Percentiles rank a stretch among this genome's conserved stretches.
These are phyloP conservation scores for Perognathus longimembris DNA, from an alignment of 2,113 vertebrate genomes.

Conservation along the genomic window DNA sequence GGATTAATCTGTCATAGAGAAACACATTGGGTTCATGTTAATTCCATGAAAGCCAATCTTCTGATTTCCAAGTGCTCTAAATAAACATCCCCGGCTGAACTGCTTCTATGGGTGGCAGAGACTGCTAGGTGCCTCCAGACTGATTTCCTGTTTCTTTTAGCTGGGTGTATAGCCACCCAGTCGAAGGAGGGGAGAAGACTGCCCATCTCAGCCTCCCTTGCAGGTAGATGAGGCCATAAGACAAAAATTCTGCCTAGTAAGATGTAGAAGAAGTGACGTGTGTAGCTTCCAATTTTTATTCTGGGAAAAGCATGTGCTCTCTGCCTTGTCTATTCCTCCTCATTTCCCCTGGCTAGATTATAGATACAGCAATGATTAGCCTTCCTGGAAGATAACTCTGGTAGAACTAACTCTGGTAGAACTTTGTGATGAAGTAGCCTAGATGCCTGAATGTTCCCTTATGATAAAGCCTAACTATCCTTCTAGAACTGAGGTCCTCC, in stretches of 20 bases:
- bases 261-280: background rate
- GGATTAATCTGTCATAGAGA: constrained; percentile 85
- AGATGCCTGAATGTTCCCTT: background rate
- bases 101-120: background rate
- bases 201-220: background rate
- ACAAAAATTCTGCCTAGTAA: constrained; percentile 35
- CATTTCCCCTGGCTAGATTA: background rate
- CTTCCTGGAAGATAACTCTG: background rate
- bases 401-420: background rate
- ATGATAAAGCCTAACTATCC: background rate
- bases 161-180: background rate
- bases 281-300: background rate
- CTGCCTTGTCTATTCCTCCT: background rate
- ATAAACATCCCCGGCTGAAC: background rate
- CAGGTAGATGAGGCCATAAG: constrained; percentile 4
- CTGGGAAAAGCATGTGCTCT: background rate
- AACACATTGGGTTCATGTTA: background rate
- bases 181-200: background rate
- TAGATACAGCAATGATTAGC: background rate
- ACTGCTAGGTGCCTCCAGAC: background rate
- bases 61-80: background rate
- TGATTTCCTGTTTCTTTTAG: background rate
- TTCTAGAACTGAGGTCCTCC: background rate
- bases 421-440: constrained; percentile 21
- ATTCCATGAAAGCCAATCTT: background rate